Evolutionary conservation across 1,140 invertebrate genomes (phyloP).

Genomic region (Meteorus sp.): DNA sequence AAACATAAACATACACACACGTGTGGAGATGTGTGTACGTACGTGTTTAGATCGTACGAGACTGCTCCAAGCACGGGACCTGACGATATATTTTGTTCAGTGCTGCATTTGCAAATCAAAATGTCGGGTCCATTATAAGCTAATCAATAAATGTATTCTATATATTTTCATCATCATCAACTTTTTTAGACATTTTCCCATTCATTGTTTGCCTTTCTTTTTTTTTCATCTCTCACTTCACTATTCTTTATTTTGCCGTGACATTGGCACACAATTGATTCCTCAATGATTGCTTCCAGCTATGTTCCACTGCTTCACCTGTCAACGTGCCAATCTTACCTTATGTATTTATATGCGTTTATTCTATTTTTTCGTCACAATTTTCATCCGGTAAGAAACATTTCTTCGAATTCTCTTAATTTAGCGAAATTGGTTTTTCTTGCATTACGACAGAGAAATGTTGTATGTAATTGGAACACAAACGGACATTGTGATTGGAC

Average conservation of each 20-base stretch:
- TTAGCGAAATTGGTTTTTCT: background rate
- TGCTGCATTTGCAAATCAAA: background rate
- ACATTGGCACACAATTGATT: background rate
- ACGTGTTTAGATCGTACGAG: too few species aligned
- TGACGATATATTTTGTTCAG: background rate
- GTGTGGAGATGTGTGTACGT: too few species aligned
- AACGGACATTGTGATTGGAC: slow-evolving; percentile 22
- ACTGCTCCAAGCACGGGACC: background rate
- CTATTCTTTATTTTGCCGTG: background rate
- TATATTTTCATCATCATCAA: too few species aligned
- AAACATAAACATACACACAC: too few species aligned
- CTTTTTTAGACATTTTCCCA: too few species aligned
- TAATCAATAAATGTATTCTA: slow-evolving; percentile 1
- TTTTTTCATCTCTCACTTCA: background rate
- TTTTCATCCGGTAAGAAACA: background rate
- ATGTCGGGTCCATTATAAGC: background rate
- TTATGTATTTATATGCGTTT: background rate
- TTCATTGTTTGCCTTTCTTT: too few species aligned
- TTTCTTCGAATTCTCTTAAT: background rate
- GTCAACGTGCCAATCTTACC: background rate
- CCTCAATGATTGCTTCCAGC: background rate
- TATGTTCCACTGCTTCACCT: slow-evolving; percentile 5
- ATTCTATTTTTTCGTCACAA: background rate
- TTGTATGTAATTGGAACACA: slow-evolving; percentile 24
- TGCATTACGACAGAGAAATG: background rate